Percentiles rank a stretch among this genome's conserved stretches.
These are phyloP conservation scores for Lymantria dispar DNA, from an alignment of 2,888 invertebrate species.

Conservation along the genomic window DNA sequence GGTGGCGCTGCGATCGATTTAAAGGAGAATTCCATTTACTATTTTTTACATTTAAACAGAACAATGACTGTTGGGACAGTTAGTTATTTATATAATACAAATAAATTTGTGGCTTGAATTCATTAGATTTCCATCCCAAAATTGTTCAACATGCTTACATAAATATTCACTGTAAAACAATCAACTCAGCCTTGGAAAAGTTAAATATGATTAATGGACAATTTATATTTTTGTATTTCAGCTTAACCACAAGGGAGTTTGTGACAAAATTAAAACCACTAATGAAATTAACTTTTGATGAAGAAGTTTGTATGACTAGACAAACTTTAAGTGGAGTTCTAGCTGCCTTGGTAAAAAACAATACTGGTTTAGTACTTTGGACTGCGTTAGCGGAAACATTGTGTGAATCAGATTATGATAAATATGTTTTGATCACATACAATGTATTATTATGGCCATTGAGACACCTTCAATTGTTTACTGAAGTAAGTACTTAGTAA, in stretches of 20 bases:
- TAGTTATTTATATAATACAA: too few relatives aligned
- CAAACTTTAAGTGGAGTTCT: slow-evolving; percentile 31
- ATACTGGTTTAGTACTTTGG: slow-evolving; percentile 51
- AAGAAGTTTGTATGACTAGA: slow-evolving; percentile 18
- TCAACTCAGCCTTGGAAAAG: too few relatives aligned
- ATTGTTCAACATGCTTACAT: too few relatives aligned
- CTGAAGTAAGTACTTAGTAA: slow-evolving; percentile 41
- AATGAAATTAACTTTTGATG: slow-evolving; percentile 36
- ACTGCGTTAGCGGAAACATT: slow-evolving; percentile 47
- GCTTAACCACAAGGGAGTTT: slow-evolving; percentile 29
- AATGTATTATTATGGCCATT: slow-evolving; percentile 58
- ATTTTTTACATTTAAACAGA: too few relatives aligned
- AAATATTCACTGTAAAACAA: too few relatives aligned
- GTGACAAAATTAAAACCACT: slow-evolving; percentile 38
- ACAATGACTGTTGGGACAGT: too few relatives aligned
- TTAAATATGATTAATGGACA: too few relatives aligned
- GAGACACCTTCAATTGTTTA: slow-evolving; percentile 32
- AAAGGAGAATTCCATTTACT: too few relatives aligned
- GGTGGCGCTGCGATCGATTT: too few relatives aligned
- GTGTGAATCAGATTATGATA: slow-evolving; percentile 23
- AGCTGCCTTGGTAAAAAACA: slow-evolving; percentile 30
- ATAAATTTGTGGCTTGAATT: too few relatives aligned
- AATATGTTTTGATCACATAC: slow-evolving; percentile 20
- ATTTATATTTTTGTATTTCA: slow-evolving; percentile 29
- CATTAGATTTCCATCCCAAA: too few relatives aligned